These are phyloP conservation scores for Hydropsyche betteni DNA, from an alignment of 2,888 invertebrate species.

Conservation along the genomic window DNA sequence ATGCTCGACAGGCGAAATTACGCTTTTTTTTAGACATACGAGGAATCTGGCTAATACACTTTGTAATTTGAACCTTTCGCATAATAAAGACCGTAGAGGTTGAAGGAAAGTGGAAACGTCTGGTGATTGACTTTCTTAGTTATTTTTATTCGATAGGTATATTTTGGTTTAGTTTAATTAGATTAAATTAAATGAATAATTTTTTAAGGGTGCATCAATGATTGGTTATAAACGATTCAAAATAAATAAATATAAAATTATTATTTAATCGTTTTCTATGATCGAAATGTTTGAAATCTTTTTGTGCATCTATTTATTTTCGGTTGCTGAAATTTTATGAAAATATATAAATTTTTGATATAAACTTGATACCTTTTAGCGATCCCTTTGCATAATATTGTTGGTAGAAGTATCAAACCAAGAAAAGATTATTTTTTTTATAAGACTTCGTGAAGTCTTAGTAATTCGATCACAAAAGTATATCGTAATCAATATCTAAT, in stretches of 20 bases:
- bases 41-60: too few relatives aligned
- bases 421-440: conserved; percentile 63
- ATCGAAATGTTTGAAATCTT: too few relatives aligned
- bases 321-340: neutral
- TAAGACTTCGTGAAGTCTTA: conserved; percentile 66
- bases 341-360: neutral
- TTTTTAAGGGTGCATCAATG: too few relatives aligned
- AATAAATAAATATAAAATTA: too few relatives aligned
- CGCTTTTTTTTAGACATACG: neutral
- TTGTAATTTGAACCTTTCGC: too few relatives aligned
- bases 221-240: too few relatives aligned
- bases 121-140: too few relatives aligned
- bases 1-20: conserved; percentile 11
- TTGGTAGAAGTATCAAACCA: conserved; percentile 48
- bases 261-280: too few relatives aligned
- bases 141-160: neutral
- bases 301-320: too few relatives aligned
- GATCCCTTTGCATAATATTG: neutral
- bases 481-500: conserved; percentile 53
- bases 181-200: too few relatives aligned
- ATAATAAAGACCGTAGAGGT: too few relatives aligned
- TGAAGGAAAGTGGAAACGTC: too few relatives aligned
- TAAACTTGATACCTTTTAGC: conserved; percentile 7
- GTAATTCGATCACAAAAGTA: conserved; percentile 61
- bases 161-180: neutral